Evolutionary conservation across 1,140 invertebrate species (phyloP).

Genomic region (Anadara kagoshimensis): DNA sequence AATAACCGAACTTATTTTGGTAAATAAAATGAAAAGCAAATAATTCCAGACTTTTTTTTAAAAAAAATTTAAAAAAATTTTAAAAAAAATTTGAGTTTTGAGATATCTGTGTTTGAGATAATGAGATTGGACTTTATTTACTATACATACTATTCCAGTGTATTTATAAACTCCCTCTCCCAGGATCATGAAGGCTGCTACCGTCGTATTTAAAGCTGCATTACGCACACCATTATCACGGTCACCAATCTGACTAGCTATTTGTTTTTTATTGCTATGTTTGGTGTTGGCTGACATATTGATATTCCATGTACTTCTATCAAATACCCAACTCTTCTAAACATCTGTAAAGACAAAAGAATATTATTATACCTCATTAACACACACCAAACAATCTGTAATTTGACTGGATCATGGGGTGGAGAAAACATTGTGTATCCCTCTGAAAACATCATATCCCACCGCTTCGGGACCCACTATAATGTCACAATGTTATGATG

Average conservation of each 20-base stretch:
- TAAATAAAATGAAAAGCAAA: too few species aligned
- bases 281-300: constrained; percentile 87
- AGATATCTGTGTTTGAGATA: too few species aligned
- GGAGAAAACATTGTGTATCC: too few species aligned
- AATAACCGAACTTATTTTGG: too few species aligned
- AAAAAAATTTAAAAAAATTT: too few species aligned
- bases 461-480: too few species aligned
- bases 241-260: constrained; percentile 96
- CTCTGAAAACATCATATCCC: too few species aligned
- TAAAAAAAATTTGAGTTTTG: too few species aligned
- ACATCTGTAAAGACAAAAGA: constrained; percentile 79
- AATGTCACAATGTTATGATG: too few species aligned
- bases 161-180: constrained; percentile 81
- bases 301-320: constrained; percentile 90
- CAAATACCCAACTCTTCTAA: constrained; percentile 91
- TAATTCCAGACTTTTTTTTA: too few species aligned
- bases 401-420: too few species aligned
- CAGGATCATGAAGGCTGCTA: constrained; percentile 91
- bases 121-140: too few species aligned
- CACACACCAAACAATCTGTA: background rate
- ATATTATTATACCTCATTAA: background rate
- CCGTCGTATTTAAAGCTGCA: constrained; percentile 94
- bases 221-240: constrained; percentile 96
- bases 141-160: background rate
- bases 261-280: constrained; percentile 89